Evolutionary conservation across 2,113 vertebrate genomes (phyloP).

Genomic region (Clarias gariepinus): DNA sequence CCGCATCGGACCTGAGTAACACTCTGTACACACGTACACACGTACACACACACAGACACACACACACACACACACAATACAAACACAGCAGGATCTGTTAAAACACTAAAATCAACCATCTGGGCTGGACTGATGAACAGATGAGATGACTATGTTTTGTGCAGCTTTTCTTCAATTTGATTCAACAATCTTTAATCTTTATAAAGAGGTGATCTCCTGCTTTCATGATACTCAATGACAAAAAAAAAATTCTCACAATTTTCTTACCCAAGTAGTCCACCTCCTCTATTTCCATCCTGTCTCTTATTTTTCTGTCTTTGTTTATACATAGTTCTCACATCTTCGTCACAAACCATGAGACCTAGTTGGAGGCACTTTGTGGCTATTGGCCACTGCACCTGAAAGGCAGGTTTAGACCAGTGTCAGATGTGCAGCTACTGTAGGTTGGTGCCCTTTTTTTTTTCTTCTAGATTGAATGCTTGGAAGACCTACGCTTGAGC

Average conservation of each 20-base stretch:
- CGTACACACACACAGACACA: conserved; percentile 14
- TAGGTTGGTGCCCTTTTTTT: no score
- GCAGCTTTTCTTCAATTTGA: background rate
- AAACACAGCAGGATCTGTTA: conserved; percentile 17
- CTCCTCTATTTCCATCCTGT: background rate
- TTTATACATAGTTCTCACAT: background rate
- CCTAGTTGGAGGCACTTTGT: no score
- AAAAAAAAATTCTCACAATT: background rate
- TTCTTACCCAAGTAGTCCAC: background rate
- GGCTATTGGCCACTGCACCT: no score
- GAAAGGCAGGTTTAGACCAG: no score
- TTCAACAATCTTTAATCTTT: background rate
- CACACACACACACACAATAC: conserved; percentile 13
- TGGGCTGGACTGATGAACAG: background rate
- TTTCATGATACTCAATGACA: background rate
- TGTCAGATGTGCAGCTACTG: no score
- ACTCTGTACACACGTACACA: background rate
- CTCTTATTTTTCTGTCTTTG: background rate
- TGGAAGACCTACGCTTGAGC: no score
- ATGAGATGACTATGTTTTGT: background rate
- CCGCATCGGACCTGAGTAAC: conserved; percentile 72
- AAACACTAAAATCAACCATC: background rate
- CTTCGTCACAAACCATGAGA: no score
- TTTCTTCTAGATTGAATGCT: no score
- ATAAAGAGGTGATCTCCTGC: background rate